phyloP scores from a whole-genome alignment of 2,797 vertebrate genomes.

The Artibeus lituratus region DNA sequence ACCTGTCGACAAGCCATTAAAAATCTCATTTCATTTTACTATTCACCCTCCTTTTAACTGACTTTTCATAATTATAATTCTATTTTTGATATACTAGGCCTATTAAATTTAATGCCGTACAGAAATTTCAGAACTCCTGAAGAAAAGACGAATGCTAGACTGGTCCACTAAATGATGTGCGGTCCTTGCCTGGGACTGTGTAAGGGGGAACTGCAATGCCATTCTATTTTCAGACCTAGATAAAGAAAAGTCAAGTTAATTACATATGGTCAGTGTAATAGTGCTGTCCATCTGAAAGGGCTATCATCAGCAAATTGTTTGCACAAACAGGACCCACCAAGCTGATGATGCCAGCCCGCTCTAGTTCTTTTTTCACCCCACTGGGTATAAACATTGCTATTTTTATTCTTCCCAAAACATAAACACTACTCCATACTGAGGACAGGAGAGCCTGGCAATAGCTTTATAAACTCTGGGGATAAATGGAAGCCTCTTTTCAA shows the following conservation, averaged over 20 bases:
- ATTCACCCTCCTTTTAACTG: conserved; percentile 38
- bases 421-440: conserved; percentile 11
- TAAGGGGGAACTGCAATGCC: not conserved
- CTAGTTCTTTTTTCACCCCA: not conserved
- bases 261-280: conserved; percentile 2
- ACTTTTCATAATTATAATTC: conserved; percentile 63
- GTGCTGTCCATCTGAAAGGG: not conserved
- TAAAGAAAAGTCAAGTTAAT: conserved; percentile 15
- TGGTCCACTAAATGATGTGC: not conserved
- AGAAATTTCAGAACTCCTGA: conserved; percentile 40
- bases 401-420: conserved; percentile 50
- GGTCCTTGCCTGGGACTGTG: not conserved
- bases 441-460: not conserved
- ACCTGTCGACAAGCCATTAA: conserved; percentile 54
- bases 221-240: conserved; percentile 13
- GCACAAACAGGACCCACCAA: not conserved
- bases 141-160: conserved; percentile 1
- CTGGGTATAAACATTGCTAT: conserved; percentile 51
- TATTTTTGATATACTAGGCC: conserved; percentile 65
- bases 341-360: not conserved
- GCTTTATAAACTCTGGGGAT: not conserved
- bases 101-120: conserved; percentile 58
- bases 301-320: conserved; percentile 30
- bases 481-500: conserved; percentile 16
- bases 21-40: conserved; percentile 61